Percentiles rank a stretch among this genome's conserved stretches.
Evolutionary conservation across 2,888 invertebrate genomes (phyloP).

Genomic region (Andrena praecox): DNA sequence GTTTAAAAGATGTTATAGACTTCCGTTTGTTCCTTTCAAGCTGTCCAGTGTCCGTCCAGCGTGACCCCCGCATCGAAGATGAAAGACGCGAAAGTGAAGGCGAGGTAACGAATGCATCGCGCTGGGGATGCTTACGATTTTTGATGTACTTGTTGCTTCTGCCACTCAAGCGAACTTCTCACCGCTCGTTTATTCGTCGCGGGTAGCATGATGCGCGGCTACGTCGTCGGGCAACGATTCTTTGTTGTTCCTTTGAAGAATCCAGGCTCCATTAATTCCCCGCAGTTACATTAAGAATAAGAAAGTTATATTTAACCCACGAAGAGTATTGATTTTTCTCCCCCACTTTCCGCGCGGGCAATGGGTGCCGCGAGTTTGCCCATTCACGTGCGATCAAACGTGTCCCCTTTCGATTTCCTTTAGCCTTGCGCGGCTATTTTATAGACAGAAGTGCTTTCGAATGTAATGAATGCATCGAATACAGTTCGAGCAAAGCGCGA

Average conservation of each 20-base stretch:
- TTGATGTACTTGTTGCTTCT: constrained; percentile 61
- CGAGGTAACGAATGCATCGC: constrained; percentile 56
- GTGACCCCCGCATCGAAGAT: constrained; percentile 47
- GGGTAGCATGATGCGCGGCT: background rate
- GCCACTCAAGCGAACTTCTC: background rate
- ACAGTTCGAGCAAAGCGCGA: background rate
- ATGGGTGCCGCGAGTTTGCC: constrained; percentile 26
- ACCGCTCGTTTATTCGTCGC: background rate
- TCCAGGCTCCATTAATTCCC: background rate
- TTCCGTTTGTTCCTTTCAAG: constrained; percentile 38
- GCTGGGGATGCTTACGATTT: background rate
- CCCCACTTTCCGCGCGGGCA: constrained; percentile 10
- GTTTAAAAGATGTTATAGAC: constrained; percentile 55
- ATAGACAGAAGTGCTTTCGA: background rate
- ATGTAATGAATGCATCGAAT: background rate
- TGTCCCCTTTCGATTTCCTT: background rate
- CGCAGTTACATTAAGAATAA: constrained; percentile 14
- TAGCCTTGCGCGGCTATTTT: background rate
- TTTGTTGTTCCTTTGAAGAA: background rate
- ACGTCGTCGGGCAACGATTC: background rate
- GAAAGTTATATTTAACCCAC: constrained; percentile 48
- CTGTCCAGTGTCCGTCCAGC: background rate
- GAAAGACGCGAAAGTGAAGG: constrained; percentile 67
- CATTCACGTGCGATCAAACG: constrained; percentile 25
- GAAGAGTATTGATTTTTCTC: constrained; percentile 59